These are phyloP conservation scores for Pseudorasbora parva DNA, from an alignment of 2,113 vertebrate genomes.

Conservation along the genomic window DNA sequence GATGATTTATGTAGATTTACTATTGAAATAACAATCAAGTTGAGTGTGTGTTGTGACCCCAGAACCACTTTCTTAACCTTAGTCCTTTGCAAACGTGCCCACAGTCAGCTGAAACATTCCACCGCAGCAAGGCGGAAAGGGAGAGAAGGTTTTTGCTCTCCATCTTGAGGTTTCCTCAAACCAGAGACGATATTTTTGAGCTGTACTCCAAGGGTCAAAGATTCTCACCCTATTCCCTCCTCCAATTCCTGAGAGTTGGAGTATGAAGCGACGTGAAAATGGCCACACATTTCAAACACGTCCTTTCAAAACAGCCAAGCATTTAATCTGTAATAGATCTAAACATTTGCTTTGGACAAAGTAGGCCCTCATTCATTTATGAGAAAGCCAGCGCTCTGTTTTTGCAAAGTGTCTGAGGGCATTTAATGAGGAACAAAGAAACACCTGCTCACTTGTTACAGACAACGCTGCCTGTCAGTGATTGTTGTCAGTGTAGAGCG, in stretches of 20 bases:
- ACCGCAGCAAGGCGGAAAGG: conserved; percentile 40
- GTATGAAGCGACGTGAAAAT: conserved; percentile 39
- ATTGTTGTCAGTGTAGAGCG: conserved; percentile 13
- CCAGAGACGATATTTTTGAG: conserved; percentile 38
- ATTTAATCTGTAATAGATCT: conserved; percentile 61
- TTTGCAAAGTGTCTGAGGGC: conserved; percentile 45
- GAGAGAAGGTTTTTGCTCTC: conserved; percentile 28
- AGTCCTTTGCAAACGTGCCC: conserved; percentile 36
- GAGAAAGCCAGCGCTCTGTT: conserved; percentile 47
- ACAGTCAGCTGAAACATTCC: conserved; percentile 50
- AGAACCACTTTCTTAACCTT: conserved; percentile 38
- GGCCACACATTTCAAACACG: conserved; percentile 37
- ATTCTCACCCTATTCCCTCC: conserved; percentile 25
- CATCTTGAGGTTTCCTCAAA: conserved; percentile 17
- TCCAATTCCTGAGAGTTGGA: conserved; percentile 17
- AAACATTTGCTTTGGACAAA: conserved; percentile 55
- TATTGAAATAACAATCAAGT: conserved; percentile 32
- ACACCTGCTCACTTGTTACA: conserved; percentile 76
- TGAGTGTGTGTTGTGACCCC: conserved; percentile 35
- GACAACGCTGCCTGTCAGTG: conserved; percentile 48
- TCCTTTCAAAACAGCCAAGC: conserved; percentile 48
- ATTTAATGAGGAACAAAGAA: conserved; percentile 69
- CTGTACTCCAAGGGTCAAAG: conserved; percentile 41
- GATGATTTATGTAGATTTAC: conserved; percentile 13
- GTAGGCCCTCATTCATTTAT: conserved; percentile 50